Percentiles rank a stretch among this genome's conserved stretches.
Evolutionary conservation across 2,888 invertebrate species (phyloP).

Genomic region (Hirtodrosophila cameraria): DNA sequence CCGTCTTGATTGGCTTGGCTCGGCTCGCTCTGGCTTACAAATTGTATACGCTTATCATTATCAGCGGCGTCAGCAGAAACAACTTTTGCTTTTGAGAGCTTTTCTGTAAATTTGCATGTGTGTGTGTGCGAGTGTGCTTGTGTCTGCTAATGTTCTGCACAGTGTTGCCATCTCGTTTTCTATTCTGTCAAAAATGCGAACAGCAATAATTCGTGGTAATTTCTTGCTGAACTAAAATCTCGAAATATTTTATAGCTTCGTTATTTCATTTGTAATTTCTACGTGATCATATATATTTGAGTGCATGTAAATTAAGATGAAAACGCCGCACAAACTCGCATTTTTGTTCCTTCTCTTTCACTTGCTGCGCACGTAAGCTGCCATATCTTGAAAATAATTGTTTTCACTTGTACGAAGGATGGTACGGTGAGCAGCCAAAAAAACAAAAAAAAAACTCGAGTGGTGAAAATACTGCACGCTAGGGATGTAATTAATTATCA

Average conservation of each 20-base stretch:
- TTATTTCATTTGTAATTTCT: too few species aligned
- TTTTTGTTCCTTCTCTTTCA: slow-evolving; percentile 34
- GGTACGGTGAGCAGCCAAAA: slow-evolving; percentile 11
- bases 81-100: slow-evolving; percentile 50
- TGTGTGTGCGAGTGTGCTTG: slow-evolving; percentile 9
- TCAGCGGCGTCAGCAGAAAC: slow-evolving; percentile 57
- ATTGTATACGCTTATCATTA: slow-evolving; percentile 52
- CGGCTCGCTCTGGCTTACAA: slow-evolving; percentile 19
- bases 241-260: too few species aligned
- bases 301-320: slow-evolving; percentile 4
- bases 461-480: too few species aligned
- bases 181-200: slow-evolving; percentile 9
- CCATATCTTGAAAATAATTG: slow-evolving; percentile 36
- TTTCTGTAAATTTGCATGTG: slow-evolving; percentile 20
- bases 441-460: not conserved
- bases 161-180: slow-evolving; percentile 52
- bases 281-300: not conserved
- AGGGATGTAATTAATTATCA: too few species aligned
- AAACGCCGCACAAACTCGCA: slow-evolving; percentile 4
- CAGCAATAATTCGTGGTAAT: not conserved
- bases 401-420: slow-evolving; percentile 4
- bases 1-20: not conserved
- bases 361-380: slow-evolving; percentile 22
- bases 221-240: not conserved
- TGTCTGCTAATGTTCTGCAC: slow-evolving; percentile 23